Base-by-base conservation (phyloP, 2,113 vertebrate genomes). In the Anguilla japonica region DNA sequence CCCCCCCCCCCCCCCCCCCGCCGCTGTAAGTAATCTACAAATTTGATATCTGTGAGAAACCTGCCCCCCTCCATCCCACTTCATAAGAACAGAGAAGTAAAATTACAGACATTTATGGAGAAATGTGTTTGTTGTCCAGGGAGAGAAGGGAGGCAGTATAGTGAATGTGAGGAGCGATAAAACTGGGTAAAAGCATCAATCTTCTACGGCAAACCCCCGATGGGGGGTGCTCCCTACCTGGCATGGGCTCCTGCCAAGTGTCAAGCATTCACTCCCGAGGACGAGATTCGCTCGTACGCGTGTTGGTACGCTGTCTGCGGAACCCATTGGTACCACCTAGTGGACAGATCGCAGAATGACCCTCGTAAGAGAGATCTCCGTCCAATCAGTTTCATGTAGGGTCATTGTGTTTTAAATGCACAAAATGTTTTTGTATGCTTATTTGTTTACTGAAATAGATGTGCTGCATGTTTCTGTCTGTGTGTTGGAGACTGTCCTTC, bases 261-360 rank as follows among this genome's bases (percentile, higher is more conserved):
- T 87, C 83, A 89, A 85, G 75, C 41, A 5, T 67, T 87, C 83
- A 14, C 80, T 88, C 43, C 87, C 87, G 89, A 90, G 91, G 87
- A 90, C 87, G 84, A 39, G 34, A 20, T 22, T 53, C 60, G 14
- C 60, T 8, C 9, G 22, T 5, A 7, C 56, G 26, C 57, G 18
- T 41, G 26, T 29, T 26, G 29, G 41, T 13, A 86, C 79, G 2
- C 0, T 34, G 22, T 56, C 26, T 13, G 39, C 15, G 53, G 67
- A 67, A 82, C 81, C 92, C 71, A 91, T 91, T 81, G 40, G 80
- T 92, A 63, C 94, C 94, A 92, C 92, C 94, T 94, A 91, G 94
- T 96, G 94, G 92, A 79, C 85, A 79, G 39, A 88, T 84, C 14
- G 34, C 46, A 83, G 79, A 88, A 53, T 29, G 87, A 88, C 83